Base-by-base conservation (phyloP, 1,140 invertebrate genomes). In the Pogonognathellus flavescens region DNA sequence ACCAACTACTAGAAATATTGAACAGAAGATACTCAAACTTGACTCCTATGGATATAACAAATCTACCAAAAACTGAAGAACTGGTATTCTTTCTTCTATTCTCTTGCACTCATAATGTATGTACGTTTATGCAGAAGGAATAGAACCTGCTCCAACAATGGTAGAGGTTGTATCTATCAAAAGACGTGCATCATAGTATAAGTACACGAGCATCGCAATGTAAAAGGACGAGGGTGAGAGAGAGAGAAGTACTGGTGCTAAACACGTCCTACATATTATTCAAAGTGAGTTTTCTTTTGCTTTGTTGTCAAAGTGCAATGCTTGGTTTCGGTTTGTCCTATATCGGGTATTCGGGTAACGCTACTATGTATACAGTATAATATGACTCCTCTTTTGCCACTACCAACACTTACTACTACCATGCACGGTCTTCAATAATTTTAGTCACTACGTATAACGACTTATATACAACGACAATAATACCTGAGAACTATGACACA, bases 281-380 rank as follows among this genome's bases (percentile, higher is more conserved):
- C 62, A 66, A 66, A 66, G 31, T 41, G 31, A 41, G 62, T 25
- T 66, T 66, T 66, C 62, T 66, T 66, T 66, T 66, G 62, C 62
- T 66, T 66, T 66, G 62, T 66, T 66, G 22, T 66, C 62, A 66
- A 66, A 41, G 22, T 66, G 62, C 25, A 66, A 9, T 60, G 6
- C 62, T 10, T 66, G 62, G 20, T 66, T 66, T 14, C 53, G 16
- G 13, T 13, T 55, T 16, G 14, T 66, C 20, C 22, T 25, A 13
- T 66, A 66, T 60, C 9, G n/a, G 13, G 22, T 66, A 25, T 4
- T 25, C 14, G 13, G 8, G 20, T 14, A 66, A 20, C 1, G 59
- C 22, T 41, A 18, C 10, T 25, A 66, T 25, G 13, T 25, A 20
- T 66, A 66, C 22, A 66, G 13, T 25, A 20, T 66, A 66, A 66